phyloP scores from a whole-genome alignment of 2,797 vertebrate species.

The Spinibarbus caldwelli region DNA sequence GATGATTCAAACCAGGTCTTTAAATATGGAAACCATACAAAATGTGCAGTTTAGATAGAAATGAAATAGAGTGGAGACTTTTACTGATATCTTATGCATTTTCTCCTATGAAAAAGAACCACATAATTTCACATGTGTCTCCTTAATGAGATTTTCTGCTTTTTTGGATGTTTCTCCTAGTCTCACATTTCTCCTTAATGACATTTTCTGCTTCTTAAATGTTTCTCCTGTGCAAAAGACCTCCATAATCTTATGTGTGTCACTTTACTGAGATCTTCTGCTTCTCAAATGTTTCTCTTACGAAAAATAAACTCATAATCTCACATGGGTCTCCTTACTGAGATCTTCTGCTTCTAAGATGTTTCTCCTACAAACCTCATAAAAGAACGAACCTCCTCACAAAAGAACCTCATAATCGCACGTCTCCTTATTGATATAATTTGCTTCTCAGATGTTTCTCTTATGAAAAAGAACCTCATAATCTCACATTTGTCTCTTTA shows the following conservation, averaged over 20 bases:
- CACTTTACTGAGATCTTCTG: not conserved
- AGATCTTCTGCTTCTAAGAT: not conserved
- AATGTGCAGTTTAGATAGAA: not conserved
- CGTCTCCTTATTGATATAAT: too few species aligned
- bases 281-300: not conserved
- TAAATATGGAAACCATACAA: not conserved
- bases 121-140: not conserved
- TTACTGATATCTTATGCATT: not conserved
- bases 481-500: not conserved
- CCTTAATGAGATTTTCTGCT: not conserved
- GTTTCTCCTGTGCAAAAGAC: too few species aligned
- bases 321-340: not conserved
- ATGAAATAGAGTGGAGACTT: too few species aligned
- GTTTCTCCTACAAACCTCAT: too few species aligned
- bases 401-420: not conserved
- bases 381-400: too few species aligned
- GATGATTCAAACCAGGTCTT: not conserved
- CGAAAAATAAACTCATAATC: not conserved
- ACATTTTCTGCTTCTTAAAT: not conserved
- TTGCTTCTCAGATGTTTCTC: too few species aligned
- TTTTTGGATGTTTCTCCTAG: not conserved
- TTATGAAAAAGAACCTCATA: not conserved
- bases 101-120: not conserved
- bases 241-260: not conserved
- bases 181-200: not conserved